A percentile compares a stretch with the other conserved stretches of the same genome.
Evolutionary conservation across 2,113 vertebrate species (phyloP).

Genomic region (Australoheros scitulus): DNA sequence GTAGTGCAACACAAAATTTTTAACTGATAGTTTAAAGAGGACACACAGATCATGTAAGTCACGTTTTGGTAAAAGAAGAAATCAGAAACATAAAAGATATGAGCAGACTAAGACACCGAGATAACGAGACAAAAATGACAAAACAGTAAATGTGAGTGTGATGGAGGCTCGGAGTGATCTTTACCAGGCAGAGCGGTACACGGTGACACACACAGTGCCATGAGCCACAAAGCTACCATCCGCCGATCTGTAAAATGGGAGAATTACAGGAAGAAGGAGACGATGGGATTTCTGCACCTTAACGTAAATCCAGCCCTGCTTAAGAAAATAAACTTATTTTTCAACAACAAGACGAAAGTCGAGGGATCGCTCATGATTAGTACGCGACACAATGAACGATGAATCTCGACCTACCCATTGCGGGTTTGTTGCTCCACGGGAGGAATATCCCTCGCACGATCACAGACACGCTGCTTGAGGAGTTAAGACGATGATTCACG

Average conservation of each 20-base stretch:
- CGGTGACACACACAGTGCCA: rapidly evolving
- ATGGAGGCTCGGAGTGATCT: not conserved
- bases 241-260: not conserved
- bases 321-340: not conserved
- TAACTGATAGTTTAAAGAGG: too few relatives aligned
- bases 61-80: too few relatives aligned
- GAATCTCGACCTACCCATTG: not conserved
- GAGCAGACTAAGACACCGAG: not conserved
- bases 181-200: slow-evolving; percentile 12
- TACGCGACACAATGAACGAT: rapidly evolving
- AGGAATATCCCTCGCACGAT: rapidly evolving
- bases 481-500: rapidly evolving
- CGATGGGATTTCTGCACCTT: not conserved
- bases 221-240: rapidly evolving
- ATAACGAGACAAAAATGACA: too few relatives aligned
- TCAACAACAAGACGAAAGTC: not conserved
- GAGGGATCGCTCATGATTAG: rapidly evolving
- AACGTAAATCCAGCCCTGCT: rapidly evolving
- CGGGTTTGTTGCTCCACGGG: not conserved
- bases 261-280: rapidly evolving
- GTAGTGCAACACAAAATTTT: not conserved
- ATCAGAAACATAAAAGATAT: not conserved
- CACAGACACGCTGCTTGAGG: not conserved
- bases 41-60: too few relatives aligned
- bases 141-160: too few relatives aligned